A percentile compares a stretch with the other conserved stretches of the same genome.
These are phyloP conservation scores for Mesorhabditis sp. DNA, from an alignment of 2,888 invertebrate species.

Conservation along the genomic window DNA sequence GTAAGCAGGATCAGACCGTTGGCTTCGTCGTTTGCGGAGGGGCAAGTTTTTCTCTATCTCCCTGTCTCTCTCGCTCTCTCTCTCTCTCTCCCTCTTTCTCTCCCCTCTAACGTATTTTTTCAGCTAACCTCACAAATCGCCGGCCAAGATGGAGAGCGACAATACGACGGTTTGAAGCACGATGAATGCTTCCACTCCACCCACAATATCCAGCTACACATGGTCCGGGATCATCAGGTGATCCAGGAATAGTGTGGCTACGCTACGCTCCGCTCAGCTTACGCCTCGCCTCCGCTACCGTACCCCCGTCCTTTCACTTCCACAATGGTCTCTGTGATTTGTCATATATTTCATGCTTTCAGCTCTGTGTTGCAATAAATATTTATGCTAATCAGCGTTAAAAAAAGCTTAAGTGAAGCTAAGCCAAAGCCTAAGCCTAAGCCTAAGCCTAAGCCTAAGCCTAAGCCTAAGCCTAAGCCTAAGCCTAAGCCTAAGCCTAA, in stretches of 20 bases:
- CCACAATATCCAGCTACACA: conserved; percentile 40
- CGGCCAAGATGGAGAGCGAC: conserved; percentile 49
- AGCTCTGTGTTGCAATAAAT: no score
- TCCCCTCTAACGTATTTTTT: background rate
- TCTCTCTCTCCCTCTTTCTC: background rate
- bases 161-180: conserved; percentile 48
- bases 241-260: conserved; percentile 6
- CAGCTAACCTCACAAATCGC: conserved; percentile 39
- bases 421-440: no score
- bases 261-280: no score
- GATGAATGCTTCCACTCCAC: conserved; percentile 49
- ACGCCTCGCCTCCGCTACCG: no score
- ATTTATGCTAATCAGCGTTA: no score
- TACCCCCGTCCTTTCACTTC: no score
- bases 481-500: no score
- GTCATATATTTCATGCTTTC: no score
- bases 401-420: no score
- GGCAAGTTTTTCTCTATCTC: conserved; percentile 19
- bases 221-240: conserved; percentile 46
- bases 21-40: conserved; percentile 47
- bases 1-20: conserved; percentile 45
- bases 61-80: background rate
- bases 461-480: no score
- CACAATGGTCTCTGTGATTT: no score
- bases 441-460: no score